A percentile compares a stretch with the other conserved stretches of the same genome.
These are phyloP conservation scores for human DNA, from an alignment of 2,113 vertebrate genomes.

Conservation along the genomic window GRCh38 chr11:98284501-98285000, in stretches of 20 bases:
- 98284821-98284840: background rate
- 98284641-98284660: background rate
- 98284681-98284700: background rate
- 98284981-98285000: background rate
- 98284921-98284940: background rate
- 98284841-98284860: background rate
- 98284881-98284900: background rate
- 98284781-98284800: background rate
- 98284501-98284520: background rate
- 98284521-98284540: background rate
- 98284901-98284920: background rate
- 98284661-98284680: background rate
- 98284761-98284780: background rate
- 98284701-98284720: background rate
- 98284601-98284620: background rate
- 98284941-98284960: background rate
- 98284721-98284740: background rate
- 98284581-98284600: background rate
- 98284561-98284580: background rate
- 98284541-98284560: background rate
- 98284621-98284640: background rate
- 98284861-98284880: background rate
- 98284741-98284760: background rate
- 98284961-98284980: background rate
- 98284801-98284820: background rate